phyloP scores from a whole-genome alignment of 35 echinoderm and acorn worm species.

The Apostichopus parvimensis region DNA sequence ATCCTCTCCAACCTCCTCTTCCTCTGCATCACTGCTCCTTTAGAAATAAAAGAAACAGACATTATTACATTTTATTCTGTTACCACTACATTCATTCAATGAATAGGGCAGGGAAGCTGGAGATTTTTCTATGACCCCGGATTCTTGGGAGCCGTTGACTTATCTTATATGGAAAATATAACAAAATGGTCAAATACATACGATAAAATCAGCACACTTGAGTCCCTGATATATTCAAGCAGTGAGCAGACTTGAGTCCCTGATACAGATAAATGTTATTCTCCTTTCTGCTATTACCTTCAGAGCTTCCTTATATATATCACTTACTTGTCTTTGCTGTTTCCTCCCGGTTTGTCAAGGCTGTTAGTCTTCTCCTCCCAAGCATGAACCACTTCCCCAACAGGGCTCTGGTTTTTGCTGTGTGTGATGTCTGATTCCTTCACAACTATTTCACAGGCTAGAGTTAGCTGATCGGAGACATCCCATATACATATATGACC shows the following conservation, averaged over 20 bases:
- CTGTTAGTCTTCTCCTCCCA: conserved; percentile 36
- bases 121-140: too few species aligned
- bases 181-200: too few species aligned
- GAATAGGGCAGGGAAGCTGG: too few species aligned
- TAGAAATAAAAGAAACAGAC: background rate
- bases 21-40: conserved; percentile 26
- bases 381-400: conserved; percentile 24
- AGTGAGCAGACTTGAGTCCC: too few species aligned
- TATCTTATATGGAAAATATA: too few species aligned
- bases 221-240: too few species aligned
- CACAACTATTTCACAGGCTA: conserved; percentile 67
- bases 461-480: conserved; percentile 83
- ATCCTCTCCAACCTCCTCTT: background rate
- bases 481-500: conserved; percentile 96
- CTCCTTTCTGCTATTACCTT: too few species aligned
- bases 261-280: too few species aligned
- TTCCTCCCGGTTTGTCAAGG: background rate
- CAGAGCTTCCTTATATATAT: background rate
- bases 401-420: conserved; percentile 7
- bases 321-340: conserved; percentile 40
- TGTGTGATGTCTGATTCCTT: conserved; percentile 55
- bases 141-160: too few species aligned
- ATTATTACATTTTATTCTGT: too few species aligned
- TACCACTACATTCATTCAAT: too few species aligned
- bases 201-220: too few species aligned